phyloP scores from a whole-genome alignment of 2,888 invertebrate genomes.

The Pyralis farinalis region DNA sequence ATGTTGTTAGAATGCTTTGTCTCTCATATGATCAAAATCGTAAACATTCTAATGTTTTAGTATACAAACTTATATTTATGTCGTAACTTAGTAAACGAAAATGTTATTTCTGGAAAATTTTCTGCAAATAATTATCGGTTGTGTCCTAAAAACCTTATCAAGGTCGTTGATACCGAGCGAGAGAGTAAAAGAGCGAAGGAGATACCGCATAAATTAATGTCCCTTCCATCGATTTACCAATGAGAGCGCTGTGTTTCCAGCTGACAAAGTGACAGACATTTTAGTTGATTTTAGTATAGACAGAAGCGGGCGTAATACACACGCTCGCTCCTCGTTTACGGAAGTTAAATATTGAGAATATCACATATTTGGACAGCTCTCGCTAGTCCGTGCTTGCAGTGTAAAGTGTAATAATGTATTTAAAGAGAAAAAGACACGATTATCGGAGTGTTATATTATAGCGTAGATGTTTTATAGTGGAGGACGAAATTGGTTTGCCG shows the following conservation, averaged over 20 bases:
- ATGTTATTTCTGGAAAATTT: slow-evolving; percentile 9
- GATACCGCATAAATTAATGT: slow-evolving; percentile 42
- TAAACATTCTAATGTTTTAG: slow-evolving; percentile 18
- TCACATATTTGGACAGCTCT: slow-evolving; percentile 65
- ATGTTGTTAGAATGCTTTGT: slow-evolving; percentile 67
- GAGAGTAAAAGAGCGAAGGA: slow-evolving; percentile 37
- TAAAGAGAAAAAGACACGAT: slow-evolving; percentile 77
- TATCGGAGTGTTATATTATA: slow-evolving; percentile 78
- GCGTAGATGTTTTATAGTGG: slow-evolving; percentile 69
- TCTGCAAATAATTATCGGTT: slow-evolving; percentile 21
- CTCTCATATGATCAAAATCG: slow-evolving; percentile 61
- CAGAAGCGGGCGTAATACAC: slow-evolving; percentile 44
- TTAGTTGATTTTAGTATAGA: slow-evolving; percentile 48
- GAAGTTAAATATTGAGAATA: slow-evolving; percentile 39
- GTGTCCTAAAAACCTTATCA: slow-evolving; percentile 41
- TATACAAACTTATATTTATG: background rate
- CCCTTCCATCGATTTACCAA: slow-evolving; percentile 77
- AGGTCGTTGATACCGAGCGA: slow-evolving; percentile 55
- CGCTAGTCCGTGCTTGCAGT: slow-evolving; percentile 63
- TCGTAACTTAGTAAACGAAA: background rate
- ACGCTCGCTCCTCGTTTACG: slow-evolving; percentile 49
- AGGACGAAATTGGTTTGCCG: slow-evolving; percentile 55
- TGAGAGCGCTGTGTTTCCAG: slow-evolving; percentile 62
- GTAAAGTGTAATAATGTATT: slow-evolving; percentile 78
- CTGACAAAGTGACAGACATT: slow-evolving; percentile 47